phyloP scores from a whole-genome alignment of 2,113 vertebrate genomes.

The Campylorhamphus procurvoides region DNA sequence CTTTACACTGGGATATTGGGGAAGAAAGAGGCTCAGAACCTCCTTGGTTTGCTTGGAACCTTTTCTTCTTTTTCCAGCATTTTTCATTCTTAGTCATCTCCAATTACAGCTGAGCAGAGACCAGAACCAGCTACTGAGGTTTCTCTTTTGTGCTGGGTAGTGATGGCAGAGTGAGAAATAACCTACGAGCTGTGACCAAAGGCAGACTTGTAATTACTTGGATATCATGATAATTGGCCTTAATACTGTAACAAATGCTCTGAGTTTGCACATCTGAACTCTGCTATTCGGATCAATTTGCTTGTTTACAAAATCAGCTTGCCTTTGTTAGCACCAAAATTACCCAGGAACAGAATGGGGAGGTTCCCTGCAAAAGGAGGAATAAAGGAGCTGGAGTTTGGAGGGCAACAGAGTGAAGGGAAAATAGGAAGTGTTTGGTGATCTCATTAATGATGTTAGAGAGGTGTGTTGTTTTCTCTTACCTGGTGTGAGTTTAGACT shows the following conservation, averaged over 20 bases:
- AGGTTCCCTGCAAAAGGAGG: not conserved
- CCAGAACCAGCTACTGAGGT: not conserved
- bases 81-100: constrained; percentile 19
- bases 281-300: constrained; percentile 4
- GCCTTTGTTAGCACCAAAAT: constrained; percentile 17
- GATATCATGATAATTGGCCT: constrained; percentile 34
- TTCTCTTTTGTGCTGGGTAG: not conserved
- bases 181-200: not conserved
- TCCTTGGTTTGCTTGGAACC: constrained; percentile 19
- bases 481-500: not conserved
- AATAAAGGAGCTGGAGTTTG: not conserved
- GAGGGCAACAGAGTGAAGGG: too few species aligned
- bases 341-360: not conserved
- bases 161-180: not conserved
- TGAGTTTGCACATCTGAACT: constrained; percentile 1
- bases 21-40: not conserved
- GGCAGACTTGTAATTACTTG: constrained; percentile 40
- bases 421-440: not conserved
- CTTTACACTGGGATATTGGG: not conserved
- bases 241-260: constrained; percentile 16
- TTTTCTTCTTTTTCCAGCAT: not conserved
- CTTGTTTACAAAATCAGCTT: constrained; percentile 14
- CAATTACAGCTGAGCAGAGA: not conserved
- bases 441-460: not conserved
- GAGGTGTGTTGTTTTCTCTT: not conserved